Conservation (phyloP, 2,888 invertebrate species). For the Keiferia lycopersicella region DNA sequence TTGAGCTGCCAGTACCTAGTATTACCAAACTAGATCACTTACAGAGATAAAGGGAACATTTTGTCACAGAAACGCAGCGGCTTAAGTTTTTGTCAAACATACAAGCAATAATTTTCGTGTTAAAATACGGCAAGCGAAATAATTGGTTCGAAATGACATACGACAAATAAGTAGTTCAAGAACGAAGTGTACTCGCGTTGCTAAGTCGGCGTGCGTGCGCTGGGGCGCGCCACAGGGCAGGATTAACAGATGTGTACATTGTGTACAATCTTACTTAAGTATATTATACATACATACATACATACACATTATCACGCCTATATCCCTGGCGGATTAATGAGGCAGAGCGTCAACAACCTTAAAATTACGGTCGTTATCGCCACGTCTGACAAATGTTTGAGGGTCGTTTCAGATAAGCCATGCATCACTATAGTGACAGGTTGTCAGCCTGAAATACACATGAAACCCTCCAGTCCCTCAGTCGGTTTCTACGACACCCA, state of each 20-base stretch:
- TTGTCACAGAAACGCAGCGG: conserved; percentile 16
- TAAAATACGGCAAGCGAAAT: conserved; percentile 19
- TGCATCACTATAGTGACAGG: too few species aligned
- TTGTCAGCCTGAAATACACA: too few species aligned
- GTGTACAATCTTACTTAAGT: too few species aligned
- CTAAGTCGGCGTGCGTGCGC: conserved; percentile 14
- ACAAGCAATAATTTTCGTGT: conserved; percentile 19
- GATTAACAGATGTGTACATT: neutral
- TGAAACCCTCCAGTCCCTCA: too few species aligned
- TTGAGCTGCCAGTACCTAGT: conserved; percentile 10
- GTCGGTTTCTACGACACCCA: too few species aligned
- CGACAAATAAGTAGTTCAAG: conserved; percentile 22
- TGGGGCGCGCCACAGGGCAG: conserved; percentile 27
- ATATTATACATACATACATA: too few species aligned
- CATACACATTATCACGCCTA: too few species aligned
- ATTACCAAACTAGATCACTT: conserved; percentile 15
- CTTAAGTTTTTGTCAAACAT: conserved; percentile 19
- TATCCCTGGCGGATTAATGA: too few species aligned
- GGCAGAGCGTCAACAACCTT: too few species aligned
- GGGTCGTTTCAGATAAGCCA: too few species aligned
- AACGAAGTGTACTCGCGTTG: conserved; percentile 15
- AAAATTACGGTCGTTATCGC: too few species aligned
- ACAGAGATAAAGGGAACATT: conserved; percentile 17
- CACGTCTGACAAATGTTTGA: too few species aligned
- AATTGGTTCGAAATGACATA: conserved; percentile 25